Base-by-base conservation (phyloP, 2,113 vertebrate species). In the Hydropotes inermis region DNA sequence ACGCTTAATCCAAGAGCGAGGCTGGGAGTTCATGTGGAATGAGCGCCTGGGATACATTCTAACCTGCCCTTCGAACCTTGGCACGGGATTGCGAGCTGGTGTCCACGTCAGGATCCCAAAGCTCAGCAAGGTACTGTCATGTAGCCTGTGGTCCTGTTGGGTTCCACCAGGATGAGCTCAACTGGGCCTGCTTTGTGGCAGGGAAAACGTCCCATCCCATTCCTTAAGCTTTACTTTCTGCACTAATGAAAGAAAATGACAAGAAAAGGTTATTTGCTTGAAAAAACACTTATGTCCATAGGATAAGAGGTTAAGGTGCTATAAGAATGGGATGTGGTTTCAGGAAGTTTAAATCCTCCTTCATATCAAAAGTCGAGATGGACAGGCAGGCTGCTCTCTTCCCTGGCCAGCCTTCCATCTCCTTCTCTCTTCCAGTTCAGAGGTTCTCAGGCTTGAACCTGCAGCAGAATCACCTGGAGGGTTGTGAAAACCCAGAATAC, bases 1-100 rank as follows among this genome's bases (percentile, higher is more conserved):
- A 98, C 99, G 98, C 70, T 97, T 99, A 95, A 99, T 99, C 98
- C 99, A 99, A 96, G 99, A 99, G 94, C 98, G 99, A 92, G 99
- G 99, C 93, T 99, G 99, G 99, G 99, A 99, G 98, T 99, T 99
- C 98, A 99, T 99, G 99, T 99, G 99, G 99, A 99, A 99, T 0
- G 99, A 99, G 76, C 99, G 98, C 5, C 98, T 99, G 0, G 99
- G 99, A 1, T 99, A 99, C 76, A 98, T 99, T 95, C 98, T 99
- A 92, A 99, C 99, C 95, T 99, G 99, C 96, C 99, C 99, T 88
- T 99, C 99, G 28, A 99, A 99, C 97, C 99, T 99, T 7, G 99
- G 99, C 95, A 99, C 99, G 0, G 99, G 99, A 36, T 98, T 99
- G 83, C 99, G 99, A 2, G 99, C 99, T 2, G 99, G 99, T 45